These are phyloP conservation scores for Pseudeuparius sepicola DNA, from an alignment of 2,888 invertebrate genomes.

Conservation along the genomic window DNA sequence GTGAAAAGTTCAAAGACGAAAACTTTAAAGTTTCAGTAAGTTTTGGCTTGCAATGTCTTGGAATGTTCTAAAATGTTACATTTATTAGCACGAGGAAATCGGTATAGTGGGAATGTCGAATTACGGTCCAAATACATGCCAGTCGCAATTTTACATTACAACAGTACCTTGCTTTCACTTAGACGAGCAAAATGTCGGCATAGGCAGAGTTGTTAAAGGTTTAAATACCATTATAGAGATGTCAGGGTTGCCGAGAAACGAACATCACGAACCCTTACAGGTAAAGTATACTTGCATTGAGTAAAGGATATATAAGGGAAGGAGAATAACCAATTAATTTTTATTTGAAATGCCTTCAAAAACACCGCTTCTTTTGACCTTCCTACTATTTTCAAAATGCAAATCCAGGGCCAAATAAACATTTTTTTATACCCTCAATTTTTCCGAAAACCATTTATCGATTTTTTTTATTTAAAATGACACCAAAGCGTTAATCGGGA, in stretches of 20 bases:
- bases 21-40: constrained; percentile 38
- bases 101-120: constrained; percentile 75
- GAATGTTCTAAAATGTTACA: constrained; percentile 4
- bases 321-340: too few species aligned
- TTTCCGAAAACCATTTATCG: too few species aligned
- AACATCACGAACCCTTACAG: constrained; percentile 49
- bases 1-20: constrained; percentile 76
- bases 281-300: constrained; percentile 44
- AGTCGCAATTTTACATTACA: constrained; percentile 91
- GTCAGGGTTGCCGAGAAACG: constrained; percentile 45
- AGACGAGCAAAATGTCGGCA: constrained; percentile 72
- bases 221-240: constrained; percentile 62
- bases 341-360: too few species aligned
- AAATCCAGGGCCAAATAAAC: too few species aligned
- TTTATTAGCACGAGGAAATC: constrained; percentile 44
- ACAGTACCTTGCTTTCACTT: constrained; percentile 65
- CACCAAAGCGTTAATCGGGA: too few species aligned
- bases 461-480: too few species aligned
- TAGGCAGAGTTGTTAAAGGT: constrained; percentile 72
- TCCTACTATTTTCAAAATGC: too few species aligned
- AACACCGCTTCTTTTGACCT: too few species aligned
- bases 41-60: constrained; percentile 4
- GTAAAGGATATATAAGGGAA: too few species aligned
- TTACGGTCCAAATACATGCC: constrained; percentile 75
- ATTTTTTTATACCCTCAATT: too few species aligned